A percentile compares a stretch with the other conserved stretches of the same genome.
These are phyloP conservation scores for Hydrophis major DNA, from an alignment of 2,797 vertebrate species.

Conservation along the genomic window DNA sequence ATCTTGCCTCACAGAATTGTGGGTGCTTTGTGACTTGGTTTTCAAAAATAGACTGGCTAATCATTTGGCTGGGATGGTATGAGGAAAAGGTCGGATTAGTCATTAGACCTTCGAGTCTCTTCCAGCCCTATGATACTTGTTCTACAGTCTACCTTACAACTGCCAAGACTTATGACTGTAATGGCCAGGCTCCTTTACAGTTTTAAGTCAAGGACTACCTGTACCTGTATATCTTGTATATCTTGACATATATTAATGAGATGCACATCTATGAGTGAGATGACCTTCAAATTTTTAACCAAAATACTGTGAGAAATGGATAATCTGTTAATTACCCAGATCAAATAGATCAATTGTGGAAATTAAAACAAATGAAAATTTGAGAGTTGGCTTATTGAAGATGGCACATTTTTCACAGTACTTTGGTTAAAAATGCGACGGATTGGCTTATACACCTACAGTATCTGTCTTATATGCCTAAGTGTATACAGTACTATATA, in stretches of 20 bases:
- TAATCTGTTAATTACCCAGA: not conserved
- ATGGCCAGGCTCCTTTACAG: too few species aligned
- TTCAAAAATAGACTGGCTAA: too few species aligned
- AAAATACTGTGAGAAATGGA: not conserved
- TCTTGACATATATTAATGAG: not conserved
- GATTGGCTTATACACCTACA: not conserved
- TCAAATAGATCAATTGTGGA: not conserved
- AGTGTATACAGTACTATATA: not conserved
- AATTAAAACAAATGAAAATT: not conserved
- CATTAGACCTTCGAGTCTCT: too few species aligned
- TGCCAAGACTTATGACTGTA: too few species aligned
- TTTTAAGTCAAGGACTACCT: not conserved
- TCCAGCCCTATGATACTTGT: too few species aligned
- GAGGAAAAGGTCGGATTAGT: too few species aligned
- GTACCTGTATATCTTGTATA: not conserved
- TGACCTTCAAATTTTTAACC: not conserved
- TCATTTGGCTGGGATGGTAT: not conserved
- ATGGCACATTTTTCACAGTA: not conserved
- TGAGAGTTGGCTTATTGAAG: not conserved
- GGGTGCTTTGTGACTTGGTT: too few species aligned
- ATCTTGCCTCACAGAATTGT: too few species aligned
- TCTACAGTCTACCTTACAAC: too few species aligned
- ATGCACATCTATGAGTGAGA: too few species aligned
- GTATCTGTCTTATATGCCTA: not conserved
- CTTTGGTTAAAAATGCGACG: not conserved